Evolutionary conservation across 2,888 invertebrate species (phyloP), one percentile per base, ranked within the genome.

Genomic region (Cynaeus angustus): DNA sequence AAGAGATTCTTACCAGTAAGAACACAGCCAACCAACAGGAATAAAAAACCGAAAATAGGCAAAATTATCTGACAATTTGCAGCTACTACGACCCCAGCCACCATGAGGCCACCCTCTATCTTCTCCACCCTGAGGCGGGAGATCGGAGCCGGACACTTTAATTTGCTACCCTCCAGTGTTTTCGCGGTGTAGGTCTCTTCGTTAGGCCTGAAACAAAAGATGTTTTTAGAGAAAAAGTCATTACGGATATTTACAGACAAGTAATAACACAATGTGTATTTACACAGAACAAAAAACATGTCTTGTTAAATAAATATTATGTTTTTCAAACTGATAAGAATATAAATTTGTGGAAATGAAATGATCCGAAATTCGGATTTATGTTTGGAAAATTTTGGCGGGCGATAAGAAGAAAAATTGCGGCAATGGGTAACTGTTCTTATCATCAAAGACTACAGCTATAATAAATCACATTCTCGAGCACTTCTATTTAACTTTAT

Each of bases 31-130:
- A 92, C 92, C 68, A 92, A 88, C 84, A 92, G 88, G 83, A 93
- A 93, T 68, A 93, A 87, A 82, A 91, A 91, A 52, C 93, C 93
- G 83, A 93, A 93, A 75, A 92, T 91, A 26, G 92, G 92, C 74
- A 93, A 86, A 71, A 92, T 91, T 75, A 92, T 90, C 84, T 92
- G 92, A 83, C 93, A 93, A 85, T 92, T 92, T 74, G 92, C 92
- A 37, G 92, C 92, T 45, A 93, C 90, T 12, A 92, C 91, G 59
- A 93, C 91, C 1, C 92, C 93, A 8, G 92, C 92, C 45, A 93
- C 92, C 83, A 92, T 91, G 68, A 93, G 86, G 16, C 92, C 92
- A 55, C 92, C 92, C 81, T 92, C 92, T 83, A 92, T 91, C 84
- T 92, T 92, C 85, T 92, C 92, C 74, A 92, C 91, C 73, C 91